Evolutionary conservation across 2,888 invertebrate genomes (phyloP).

Genomic region (Thecophora atra): DNA sequence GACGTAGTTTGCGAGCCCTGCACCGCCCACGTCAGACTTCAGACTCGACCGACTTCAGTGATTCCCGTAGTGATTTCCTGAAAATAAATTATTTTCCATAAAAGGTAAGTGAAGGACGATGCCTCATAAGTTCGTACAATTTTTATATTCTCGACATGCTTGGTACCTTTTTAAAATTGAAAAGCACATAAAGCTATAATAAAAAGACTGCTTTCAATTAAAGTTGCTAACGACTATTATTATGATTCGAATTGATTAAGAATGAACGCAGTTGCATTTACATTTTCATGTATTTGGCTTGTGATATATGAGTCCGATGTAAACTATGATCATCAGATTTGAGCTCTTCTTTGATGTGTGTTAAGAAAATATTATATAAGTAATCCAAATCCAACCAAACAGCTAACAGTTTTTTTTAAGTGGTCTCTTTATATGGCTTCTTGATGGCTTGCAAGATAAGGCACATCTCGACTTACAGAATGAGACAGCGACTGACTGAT

Average conservation of each 20-base stretch:
- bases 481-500: not conserved
- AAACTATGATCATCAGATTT: not conserved
- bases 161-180: too few relatives aligned
- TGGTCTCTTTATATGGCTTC: not conserved
- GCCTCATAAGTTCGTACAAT: constrained; percentile 12
- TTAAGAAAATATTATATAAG: not conserved
- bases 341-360: not conserved
- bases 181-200: too few relatives aligned
- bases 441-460: constrained; percentile 14
- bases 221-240: too few relatives aligned
- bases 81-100: constrained; percentile 43
- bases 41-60: not conserved
- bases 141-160: constrained; percentile 12
- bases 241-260: too few relatives aligned
- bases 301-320: not conserved
- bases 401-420: constrained; percentile 17
- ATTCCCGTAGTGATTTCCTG: constrained; percentile 43
- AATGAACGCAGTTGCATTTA: too few relatives aligned
- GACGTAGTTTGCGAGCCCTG: not conserved
- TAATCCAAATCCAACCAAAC: too few relatives aligned
- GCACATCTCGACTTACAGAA: constrained; percentile 11
- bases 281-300: too few relatives aligned
- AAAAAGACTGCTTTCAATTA: too few relatives aligned
- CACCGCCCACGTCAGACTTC: not conserved
- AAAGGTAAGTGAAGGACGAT: constrained; percentile 27